Conservation (phyloP, 2,888 invertebrate genomes). For the Salpingus planirostris region DNA sequence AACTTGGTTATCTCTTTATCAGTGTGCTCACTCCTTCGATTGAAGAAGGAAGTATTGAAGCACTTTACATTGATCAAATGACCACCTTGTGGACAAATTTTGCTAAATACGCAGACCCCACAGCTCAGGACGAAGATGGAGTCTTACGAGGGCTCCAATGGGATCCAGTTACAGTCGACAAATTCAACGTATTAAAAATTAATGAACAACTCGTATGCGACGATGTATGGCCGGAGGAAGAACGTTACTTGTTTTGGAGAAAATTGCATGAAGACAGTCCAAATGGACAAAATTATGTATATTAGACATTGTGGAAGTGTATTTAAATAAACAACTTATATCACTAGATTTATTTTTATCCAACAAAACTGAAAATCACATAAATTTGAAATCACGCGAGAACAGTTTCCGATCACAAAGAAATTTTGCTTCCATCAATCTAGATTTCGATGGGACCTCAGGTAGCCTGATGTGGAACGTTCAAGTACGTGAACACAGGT, state of each 20-base stretch:
- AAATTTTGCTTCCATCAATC: no score
- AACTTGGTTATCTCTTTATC: constrained; percentile 23
- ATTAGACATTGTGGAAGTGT: no score
- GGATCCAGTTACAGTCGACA: constrained; percentile 22
- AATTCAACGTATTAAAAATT: constrained; percentile 28
- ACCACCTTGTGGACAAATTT: constrained; percentile 24
- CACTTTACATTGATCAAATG: constrained; percentile 14
- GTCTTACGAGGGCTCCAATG: constrained; percentile 19
- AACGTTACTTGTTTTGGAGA: constrained; percentile 30
- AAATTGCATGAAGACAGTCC: constrained; percentile 8
- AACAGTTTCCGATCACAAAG: no score
- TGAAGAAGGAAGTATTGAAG: constrained; percentile 14
- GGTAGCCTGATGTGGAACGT: no score
- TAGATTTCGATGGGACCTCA: no score
- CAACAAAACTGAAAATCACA: no score
- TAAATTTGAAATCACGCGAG: no score
- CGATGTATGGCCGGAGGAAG: constrained; percentile 23
- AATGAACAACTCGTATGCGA: constrained; percentile 21
- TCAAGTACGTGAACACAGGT: no score
- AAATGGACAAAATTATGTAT: no score
- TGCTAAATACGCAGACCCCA: constrained; percentile 19
- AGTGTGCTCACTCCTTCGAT: constrained; percentile 14
- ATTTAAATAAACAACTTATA: no score
- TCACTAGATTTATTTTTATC: no score
- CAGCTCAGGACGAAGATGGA: constrained; percentile 8